A percentile compares a stretch with the other conserved stretches of the same genome.
These are phyloP conservation scores for Noctilio leporinus DNA, from an alignment of 2,113 vertebrate genomes.

Conservation along the genomic window DNA sequence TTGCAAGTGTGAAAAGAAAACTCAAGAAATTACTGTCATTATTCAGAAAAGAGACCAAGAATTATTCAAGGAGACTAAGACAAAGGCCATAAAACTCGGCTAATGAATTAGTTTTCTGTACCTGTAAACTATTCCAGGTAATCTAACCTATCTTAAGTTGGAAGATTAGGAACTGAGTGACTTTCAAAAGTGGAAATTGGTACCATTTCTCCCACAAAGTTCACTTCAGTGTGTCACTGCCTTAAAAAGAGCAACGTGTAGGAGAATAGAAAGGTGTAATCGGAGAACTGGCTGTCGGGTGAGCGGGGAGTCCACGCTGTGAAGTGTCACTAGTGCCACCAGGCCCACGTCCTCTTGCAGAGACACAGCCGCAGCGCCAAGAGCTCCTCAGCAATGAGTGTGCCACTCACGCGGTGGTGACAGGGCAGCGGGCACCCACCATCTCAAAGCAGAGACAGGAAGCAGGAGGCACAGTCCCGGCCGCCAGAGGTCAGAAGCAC, in stretches of 20 bases:
- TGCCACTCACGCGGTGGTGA: background rate
- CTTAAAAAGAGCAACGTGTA: background rate
- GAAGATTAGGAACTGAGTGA: background rate
- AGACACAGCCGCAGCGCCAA: background rate
- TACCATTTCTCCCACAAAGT: background rate
- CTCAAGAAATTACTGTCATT: background rate
- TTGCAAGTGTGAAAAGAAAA: background rate
- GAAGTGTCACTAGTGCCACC: background rate
- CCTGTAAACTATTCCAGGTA: background rate
- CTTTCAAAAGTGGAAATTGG: background rate
- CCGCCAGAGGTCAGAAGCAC: background rate
- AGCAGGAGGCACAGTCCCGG: background rate
- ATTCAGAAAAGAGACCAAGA: background rate
- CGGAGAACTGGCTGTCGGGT: fast-evolving
- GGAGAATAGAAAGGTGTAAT: background rate
- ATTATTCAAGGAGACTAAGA: background rate
- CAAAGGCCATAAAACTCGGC: background rate
- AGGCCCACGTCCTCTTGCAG: background rate
- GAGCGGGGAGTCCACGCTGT: background rate
- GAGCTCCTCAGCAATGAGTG: background rate
- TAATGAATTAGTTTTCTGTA: background rate
- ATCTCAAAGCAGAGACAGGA: background rate
- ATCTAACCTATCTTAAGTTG: background rate
- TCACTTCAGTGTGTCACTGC: background rate
- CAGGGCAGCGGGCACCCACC: fast-evolving